These are phyloP conservation scores for Ectemnius cavifrons DNA, from an alignment of 2,888 invertebrate genomes.

Conservation along the genomic window DNA sequence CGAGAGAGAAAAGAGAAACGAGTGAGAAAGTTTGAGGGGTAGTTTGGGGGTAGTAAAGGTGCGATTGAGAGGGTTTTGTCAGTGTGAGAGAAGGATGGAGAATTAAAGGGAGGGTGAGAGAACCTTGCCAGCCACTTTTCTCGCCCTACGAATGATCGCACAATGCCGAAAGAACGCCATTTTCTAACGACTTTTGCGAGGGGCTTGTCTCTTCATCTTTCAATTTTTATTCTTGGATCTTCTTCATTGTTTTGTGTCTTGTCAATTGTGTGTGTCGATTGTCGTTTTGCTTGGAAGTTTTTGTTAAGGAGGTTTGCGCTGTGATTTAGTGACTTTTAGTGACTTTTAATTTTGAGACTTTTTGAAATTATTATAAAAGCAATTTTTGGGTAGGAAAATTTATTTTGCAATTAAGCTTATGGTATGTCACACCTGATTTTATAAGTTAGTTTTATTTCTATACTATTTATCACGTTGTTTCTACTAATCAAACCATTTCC, in stretches of 20 bases:
- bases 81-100: conserved; percentile 8
- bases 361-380: too few relatives aligned
- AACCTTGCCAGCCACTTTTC: conserved; percentile 63
- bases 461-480: too few relatives aligned
- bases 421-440: too few relatives aligned
- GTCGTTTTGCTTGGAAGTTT: too few relatives aligned
- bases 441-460: too few relatives aligned
- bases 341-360: too few relatives aligned
- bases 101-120: conserved; percentile 19
- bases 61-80: neutral
- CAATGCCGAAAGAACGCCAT: conserved; percentile 58
- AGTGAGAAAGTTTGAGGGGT: neutral
- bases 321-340: too few relatives aligned
- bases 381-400: too few relatives aligned
- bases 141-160: conserved; percentile 52
- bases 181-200: conserved; percentile 43
- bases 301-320: too few relatives aligned
- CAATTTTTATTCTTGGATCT: conserved; percentile 28
- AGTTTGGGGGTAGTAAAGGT: neutral
- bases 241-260: conserved; percentile 1
- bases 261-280: too few relatives aligned
- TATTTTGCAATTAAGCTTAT: too few relatives aligned
- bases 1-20: neutral
- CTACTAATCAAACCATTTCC: too few relatives aligned
- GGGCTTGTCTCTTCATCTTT: conserved; percentile 32